Base-by-base conservation (phyloP, 2,797 vertebrate genomes). In the Pangasius mekongensis region DNA sequence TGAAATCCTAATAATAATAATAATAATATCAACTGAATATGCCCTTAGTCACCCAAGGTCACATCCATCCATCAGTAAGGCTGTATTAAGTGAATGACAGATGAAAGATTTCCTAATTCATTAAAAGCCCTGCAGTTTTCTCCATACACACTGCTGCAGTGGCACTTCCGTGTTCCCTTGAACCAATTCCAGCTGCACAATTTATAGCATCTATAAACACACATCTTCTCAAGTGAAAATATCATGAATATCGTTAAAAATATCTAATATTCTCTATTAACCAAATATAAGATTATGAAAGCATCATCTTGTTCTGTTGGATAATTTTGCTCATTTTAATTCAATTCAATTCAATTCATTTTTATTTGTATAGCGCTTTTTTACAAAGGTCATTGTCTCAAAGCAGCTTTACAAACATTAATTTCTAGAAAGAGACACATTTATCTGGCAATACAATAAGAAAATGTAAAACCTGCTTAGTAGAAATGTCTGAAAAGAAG, bases 131-230 rank as follows among this genome's bases (percentile, higher is more conserved):
- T 39, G 43, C 8, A 11, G 39, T n/a, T 66, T 47, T 30, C 27
- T 30, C 9, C 60, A 16, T 10, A 66, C 82, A 83, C 43, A 67
- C 43, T 67, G 64, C 62, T 67, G 82, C 82, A 84, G 62, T 33
- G 24, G 10, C 18, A 54, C 49, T 56, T 73, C 52, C 22, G 16
- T 14, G 33, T 85, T 73, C 33, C 76, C 47, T 11, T 76, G 43
- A 86, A 54, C 58, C 30, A 33, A 7, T 67, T 54, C 43, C 77
- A 54, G 13, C 64, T 52, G n/a, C 58, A 33, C 30, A 58, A 58
- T 60, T 27, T 8, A 39, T 43, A 11, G 11, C 33, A 60, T 82
- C 54, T 27, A 47, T 64, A 83, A 83, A 30, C 58, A 49, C 24
- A 27, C 30, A 20, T n/a, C 49, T 3, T 18, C 27, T 54, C 76